Conservation (phyloP, 2,113 vertebrate species). For the Todiramphus chloris region DNA sequence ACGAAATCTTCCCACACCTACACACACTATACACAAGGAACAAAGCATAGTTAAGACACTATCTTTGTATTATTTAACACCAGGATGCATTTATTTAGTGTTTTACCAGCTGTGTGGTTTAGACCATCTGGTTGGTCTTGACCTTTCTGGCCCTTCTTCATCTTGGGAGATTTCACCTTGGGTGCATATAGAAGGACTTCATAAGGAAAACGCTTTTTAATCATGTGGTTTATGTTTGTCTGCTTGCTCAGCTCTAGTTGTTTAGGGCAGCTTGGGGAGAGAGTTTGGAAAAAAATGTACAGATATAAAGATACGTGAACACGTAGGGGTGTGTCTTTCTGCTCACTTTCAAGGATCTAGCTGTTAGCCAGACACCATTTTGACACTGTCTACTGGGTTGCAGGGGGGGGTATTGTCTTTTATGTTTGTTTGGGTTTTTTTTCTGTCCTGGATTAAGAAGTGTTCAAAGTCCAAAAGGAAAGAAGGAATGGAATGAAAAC, state of each 20-base stretch:
- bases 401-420: accelerated
- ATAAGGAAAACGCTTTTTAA: neutral
- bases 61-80: neutral
- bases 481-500: conserved; percentile 50
- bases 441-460: neutral
- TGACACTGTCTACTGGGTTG: neutral
- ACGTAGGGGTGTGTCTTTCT: neutral
- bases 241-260: neutral
- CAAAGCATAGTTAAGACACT: neutral
- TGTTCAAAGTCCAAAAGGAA: neutral
- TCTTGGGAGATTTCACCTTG: neutral
- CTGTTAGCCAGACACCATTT: neutral
- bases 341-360: neutral
- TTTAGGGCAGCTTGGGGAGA: neutral
- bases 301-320: neutral
- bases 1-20: neutral
- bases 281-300: neutral
- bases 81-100: neutral
- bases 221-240: neutral
- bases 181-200: neutral
- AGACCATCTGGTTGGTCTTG: neutral
- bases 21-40: neutral
- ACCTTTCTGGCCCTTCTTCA: neutral
- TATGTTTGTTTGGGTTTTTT: neutral
- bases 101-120: neutral